Evolutionary conservation across 2,888 invertebrate species (phyloP).

Genomic region (Rhogogaster chlorosoma): DNA sequence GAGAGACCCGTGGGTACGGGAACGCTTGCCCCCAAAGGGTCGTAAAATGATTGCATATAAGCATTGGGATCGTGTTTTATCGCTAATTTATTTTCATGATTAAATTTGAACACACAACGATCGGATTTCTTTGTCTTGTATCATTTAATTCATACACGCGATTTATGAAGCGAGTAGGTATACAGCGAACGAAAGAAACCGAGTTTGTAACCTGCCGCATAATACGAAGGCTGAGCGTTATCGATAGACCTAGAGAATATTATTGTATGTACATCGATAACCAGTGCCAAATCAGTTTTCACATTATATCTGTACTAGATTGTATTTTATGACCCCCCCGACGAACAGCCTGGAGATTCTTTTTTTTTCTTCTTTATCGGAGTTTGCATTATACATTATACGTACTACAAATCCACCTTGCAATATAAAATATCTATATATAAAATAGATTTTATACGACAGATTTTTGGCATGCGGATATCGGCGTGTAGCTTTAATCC

Average conservation of each 20-base stretch:
- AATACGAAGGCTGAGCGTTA: background rate
- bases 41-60: background rate
- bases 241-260: background rate
- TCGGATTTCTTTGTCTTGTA: background rate
- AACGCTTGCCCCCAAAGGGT: background rate
- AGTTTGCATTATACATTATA: too few relatives aligned
- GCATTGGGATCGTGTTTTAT: background rate
- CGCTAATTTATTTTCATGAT: background rate
- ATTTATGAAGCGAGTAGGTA: too few relatives aligned
- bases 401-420: too few relatives aligned
- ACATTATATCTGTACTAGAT: background rate
- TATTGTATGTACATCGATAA: background rate
- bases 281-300: background rate
- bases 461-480: too few relatives aligned
- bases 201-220: too few relatives aligned
- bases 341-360: background rate
- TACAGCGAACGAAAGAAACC: too few relatives aligned
- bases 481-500: too few relatives aligned
- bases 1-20: background rate
- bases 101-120: background rate
- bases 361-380: background rate
- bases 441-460: too few relatives aligned
- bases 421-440: too few relatives aligned
- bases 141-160: too few relatives aligned
- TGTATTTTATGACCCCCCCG: background rate